A percentile compares a stretch with the other conserved stretches of the same genome.
These are phyloP conservation scores for Macropus fuliginosus DNA, from an alignment of 2,797 vertebrate genomes.

Conservation along the genomic window DNA sequence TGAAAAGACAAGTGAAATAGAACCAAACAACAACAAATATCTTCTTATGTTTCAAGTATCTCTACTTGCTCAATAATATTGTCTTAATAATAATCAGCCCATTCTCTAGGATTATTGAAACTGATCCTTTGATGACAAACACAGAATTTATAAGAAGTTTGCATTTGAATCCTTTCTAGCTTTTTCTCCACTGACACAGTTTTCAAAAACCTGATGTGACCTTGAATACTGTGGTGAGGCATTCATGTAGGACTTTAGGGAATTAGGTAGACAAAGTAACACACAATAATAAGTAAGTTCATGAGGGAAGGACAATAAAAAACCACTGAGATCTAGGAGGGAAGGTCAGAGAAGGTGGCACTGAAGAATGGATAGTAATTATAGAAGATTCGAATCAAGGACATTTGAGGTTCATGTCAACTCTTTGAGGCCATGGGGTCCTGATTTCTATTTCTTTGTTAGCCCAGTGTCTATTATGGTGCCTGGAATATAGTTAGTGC, in stretches of 20 bases:
- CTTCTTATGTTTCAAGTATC: not conserved
- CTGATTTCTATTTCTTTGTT: not conserved
- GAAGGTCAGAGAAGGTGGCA: not conserved
- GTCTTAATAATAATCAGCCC: not conserved
- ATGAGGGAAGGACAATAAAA: not conserved
- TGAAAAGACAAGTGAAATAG: not conserved
- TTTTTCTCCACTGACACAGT: not conserved
- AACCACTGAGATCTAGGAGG: not conserved
- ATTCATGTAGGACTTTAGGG: not conserved
- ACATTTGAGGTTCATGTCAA: not conserved
- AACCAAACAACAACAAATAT: not conserved
- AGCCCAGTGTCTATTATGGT: not conserved
- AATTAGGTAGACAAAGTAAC: not conserved
- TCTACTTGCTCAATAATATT: not conserved
- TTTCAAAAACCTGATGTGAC: not conserved
- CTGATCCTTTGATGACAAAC: not conserved
- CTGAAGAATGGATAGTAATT: not conserved
- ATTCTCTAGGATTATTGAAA: not conserved
- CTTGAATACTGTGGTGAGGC: not conserved
- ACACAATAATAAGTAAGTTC: not conserved
- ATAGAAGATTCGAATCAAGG: not conserved
- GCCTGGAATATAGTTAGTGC: not conserved
- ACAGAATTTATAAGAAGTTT: not conserved
- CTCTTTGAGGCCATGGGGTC: not conserved
- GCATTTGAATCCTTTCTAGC: not conserved